Percentiles rank a stretch among this genome's conserved stretches.
These are phyloP conservation scores for Drosophila repletoides DNA, from an alignment of 1,140 invertebrate genomes.

Conservation along the genomic window DNA sequence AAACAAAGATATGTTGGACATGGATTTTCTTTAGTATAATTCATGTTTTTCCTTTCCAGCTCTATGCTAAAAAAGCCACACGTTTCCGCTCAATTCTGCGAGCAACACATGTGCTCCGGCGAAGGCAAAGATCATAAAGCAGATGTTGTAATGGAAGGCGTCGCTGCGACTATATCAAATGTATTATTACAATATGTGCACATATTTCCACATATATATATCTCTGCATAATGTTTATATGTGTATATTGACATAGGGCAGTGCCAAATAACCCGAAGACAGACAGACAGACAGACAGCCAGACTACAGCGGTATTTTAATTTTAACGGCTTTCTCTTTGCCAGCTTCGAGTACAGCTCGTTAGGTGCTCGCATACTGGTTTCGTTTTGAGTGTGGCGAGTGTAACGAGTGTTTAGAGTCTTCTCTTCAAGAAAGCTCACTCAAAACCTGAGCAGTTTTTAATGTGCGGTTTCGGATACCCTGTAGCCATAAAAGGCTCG, in stretches of 20 bases:
- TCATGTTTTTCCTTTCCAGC: constrained; percentile 19
- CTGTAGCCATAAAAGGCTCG: not conserved
- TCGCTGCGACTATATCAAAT: constrained; percentile 65
- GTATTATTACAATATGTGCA: constrained; percentile 23
- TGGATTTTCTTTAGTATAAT: constrained; percentile 38
- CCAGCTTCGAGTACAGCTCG: constrained; percentile 9
- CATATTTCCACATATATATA: not conserved
- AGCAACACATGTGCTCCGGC: constrained; percentile 65
- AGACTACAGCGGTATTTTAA: constrained; percentile 7
- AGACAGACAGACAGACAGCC: too few relatives aligned
- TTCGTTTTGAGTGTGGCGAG: constrained; percentile 17
- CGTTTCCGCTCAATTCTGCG: constrained; percentile 20
- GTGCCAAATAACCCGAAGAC: constrained; percentile 19
- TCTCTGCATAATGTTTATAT: not conserved
- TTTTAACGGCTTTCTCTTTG: constrained; percentile 37
- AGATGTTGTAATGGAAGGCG: constrained; percentile 57
- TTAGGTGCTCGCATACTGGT: constrained; percentile 11
- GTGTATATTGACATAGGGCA: constrained; percentile 24
- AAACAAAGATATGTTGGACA: constrained; percentile 32
- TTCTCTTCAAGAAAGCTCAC: too few relatives aligned
- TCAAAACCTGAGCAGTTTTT: not conserved
- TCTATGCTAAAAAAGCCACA: constrained; percentile 61
- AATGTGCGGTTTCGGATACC: not conserved
- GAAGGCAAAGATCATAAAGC: constrained; percentile 57
- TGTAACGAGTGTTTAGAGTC: constrained; percentile 1